phyloP scores from a whole-genome alignment of 2,797 vertebrate species.

The Helostoma temminkii region DNA sequence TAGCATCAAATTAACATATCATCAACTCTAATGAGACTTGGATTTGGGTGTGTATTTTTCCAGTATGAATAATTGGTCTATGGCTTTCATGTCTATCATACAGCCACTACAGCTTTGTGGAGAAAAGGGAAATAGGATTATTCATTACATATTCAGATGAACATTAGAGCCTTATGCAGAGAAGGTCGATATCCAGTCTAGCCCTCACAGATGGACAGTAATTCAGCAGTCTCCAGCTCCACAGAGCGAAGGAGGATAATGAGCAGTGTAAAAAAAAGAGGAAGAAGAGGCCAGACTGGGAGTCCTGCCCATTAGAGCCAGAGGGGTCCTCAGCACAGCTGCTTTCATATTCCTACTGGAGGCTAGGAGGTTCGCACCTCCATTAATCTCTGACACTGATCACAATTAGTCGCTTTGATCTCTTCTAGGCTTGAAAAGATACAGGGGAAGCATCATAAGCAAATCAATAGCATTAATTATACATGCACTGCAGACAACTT shows the following conservation, averaged over 20 bases:
- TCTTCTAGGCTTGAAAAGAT: constrained; percentile 67
- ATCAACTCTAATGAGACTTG: constrained; percentile 64
- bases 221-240: constrained; percentile 67
- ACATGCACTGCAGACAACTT: constrained; percentile 66
- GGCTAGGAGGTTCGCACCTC: constrained; percentile 69
- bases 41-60: constrained; percentile 61
- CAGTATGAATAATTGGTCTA: constrained; percentile 65
- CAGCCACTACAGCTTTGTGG: constrained; percentile 50
- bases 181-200: constrained; percentile 65
- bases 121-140: constrained; percentile 44
- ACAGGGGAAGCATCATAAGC: constrained; percentile 72
- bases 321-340: constrained; percentile 72
- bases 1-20: constrained; percentile 58
- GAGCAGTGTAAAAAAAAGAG: constrained; percentile 60
- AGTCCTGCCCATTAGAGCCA: constrained; percentile 76
- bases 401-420: constrained; percentile 84
- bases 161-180: constrained; percentile 69
- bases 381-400: constrained; percentile 85
- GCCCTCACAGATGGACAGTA: constrained; percentile 79
- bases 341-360: constrained; percentile 74
- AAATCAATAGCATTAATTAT: constrained; percentile 83
- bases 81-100: constrained; percentile 38
- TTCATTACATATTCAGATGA: constrained; percentile 75
- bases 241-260: constrained; percentile 69
- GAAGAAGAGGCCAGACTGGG: constrained; percentile 63